Conservation (phyloP, 1,140 invertebrate genomes). For the Anoplolepis gracilipes region DNA sequence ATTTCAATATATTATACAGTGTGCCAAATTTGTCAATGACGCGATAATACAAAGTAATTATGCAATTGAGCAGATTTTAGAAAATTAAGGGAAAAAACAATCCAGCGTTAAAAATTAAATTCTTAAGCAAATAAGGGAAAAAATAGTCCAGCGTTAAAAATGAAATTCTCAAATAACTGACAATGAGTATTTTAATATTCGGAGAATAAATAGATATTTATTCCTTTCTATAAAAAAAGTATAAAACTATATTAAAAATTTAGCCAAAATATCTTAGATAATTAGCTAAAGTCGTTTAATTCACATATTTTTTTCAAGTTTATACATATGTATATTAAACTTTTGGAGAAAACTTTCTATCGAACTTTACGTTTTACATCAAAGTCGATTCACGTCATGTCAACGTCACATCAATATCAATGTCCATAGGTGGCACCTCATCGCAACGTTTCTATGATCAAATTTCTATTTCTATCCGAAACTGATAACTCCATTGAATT, state of each 20-base stretch:
- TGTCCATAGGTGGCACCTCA: not conserved
- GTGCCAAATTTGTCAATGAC: conserved; percentile 25
- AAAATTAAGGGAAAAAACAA: not conserved
- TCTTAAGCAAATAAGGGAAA: not conserved
- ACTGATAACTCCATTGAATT: conserved; percentile 2
- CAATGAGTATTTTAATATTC: not conserved
- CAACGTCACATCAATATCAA: conserved; percentile 25
- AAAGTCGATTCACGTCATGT: conserved; percentile 32
- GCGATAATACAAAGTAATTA: conserved; percentile 10
- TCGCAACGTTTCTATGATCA: conserved; percentile 11
- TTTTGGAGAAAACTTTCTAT: not conserved
- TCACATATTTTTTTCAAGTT: not conserved
- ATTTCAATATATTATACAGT: conserved; percentile 5
- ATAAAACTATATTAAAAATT: too few species aligned
- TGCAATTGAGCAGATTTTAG: not conserved
- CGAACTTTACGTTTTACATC: not conserved
- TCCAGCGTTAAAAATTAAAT: not conserved
- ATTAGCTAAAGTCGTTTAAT: not conserved
- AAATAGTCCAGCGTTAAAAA: not conserved
- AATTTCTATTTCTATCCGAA: conserved; percentile 33
- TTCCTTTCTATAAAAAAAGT: not conserved
- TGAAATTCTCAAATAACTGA: not conserved
- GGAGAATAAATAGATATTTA: not conserved
- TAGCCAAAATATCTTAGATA: not conserved
- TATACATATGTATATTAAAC: not conserved